phyloP scores from a whole-genome alignment of 2,113 vertebrate species.

The Caloenas nicobarica region DNA sequence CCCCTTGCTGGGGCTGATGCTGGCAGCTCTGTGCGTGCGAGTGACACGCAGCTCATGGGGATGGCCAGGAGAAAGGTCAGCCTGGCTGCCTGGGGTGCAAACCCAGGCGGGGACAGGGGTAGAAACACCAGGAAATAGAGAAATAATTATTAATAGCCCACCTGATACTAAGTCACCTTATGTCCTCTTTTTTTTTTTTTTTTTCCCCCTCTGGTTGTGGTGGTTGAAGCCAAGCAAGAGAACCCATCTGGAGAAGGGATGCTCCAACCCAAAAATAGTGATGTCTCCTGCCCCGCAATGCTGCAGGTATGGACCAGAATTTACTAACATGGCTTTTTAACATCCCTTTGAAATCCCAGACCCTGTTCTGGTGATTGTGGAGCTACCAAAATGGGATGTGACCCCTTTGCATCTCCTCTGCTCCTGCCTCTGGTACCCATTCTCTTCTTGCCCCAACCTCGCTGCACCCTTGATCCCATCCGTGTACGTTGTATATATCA shows the following conservation, averaged over 20 bases:
- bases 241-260: background rate
- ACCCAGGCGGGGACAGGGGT: background rate
- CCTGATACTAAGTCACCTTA: background rate
- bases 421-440: background rate
- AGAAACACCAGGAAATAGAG: background rate
- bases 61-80: background rate
- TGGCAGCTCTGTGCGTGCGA: background rate
- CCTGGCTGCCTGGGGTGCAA: background rate
- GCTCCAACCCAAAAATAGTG: background rate
- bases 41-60: background rate
- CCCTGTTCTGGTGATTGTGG: background rate
- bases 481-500: rapidly evolving
- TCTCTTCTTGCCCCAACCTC: background rate
- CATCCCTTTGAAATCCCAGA: rapidly evolving
- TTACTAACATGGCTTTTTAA: background rate
- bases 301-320: background rate
- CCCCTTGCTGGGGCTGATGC: constrained; percentile 22
- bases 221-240: background rate
- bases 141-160: background rate
- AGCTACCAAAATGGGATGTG: background rate
- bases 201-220: background rate
- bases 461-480: background rate
- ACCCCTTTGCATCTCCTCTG: background rate
- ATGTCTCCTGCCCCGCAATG: background rate
- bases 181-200: background rate